A percentile compares a stretch with the other conserved stretches of the same genome.
These are phyloP conservation scores for Pluvianellus socialis DNA, from an alignment of 2,113 vertebrate genomes.

Conservation along the genomic window DNA sequence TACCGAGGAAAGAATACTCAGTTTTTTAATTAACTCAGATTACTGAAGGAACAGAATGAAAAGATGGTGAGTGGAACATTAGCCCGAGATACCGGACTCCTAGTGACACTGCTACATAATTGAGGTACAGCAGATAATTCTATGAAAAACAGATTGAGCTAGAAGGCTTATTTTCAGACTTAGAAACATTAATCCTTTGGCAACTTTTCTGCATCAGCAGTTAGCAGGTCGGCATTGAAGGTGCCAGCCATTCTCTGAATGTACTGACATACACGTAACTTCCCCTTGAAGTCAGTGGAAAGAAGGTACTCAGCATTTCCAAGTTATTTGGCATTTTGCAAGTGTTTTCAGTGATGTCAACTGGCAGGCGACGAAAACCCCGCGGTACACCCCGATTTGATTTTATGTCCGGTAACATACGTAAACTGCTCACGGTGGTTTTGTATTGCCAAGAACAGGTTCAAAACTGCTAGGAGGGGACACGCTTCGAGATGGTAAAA, in stretches of 20 bases:
- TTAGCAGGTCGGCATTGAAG: background rate
- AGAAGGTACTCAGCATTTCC: background rate
- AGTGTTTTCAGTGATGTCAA: background rate
- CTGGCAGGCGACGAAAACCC: background rate
- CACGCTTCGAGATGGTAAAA: background rate
- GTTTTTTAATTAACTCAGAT: background rate
- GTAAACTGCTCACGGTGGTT: background rate
- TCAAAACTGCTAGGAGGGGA: background rate
- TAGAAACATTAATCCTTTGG: background rate
- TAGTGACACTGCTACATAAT: background rate
- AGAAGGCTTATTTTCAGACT: background rate
- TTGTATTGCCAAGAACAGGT: background rate
- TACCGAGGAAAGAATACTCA: background rate
- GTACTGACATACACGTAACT: background rate
- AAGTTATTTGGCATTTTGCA: background rate
- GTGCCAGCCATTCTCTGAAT: background rate
- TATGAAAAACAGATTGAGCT: background rate
- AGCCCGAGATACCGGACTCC: background rate
- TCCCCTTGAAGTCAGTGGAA: background rate
- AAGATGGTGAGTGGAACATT: background rate
- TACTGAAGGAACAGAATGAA: constrained; percentile 1
- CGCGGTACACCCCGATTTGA: no score
- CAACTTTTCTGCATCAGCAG: background rate
- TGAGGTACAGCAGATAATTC: background rate
- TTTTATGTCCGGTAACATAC: background rate